Evolutionary conservation across 2,113 vertebrate species (phyloP).

Genomic region (Alethe diademata): DNA sequence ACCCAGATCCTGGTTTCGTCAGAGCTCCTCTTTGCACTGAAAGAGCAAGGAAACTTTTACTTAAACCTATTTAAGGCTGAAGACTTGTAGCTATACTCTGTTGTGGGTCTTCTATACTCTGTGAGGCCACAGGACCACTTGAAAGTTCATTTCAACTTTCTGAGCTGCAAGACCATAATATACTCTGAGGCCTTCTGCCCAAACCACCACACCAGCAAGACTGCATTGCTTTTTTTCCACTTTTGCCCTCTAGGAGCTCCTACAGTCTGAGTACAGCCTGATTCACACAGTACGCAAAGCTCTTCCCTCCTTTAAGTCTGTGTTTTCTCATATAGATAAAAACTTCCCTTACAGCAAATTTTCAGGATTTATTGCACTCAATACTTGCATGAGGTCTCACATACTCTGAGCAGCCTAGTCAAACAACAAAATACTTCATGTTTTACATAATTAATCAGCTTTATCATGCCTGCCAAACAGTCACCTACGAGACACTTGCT

Average conservation of each 20-base stretch:
- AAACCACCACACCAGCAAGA: not conserved
- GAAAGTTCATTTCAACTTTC: not conserved
- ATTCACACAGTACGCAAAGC: not conserved
- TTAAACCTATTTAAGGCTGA: not conserved
- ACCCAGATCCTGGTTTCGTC: not conserved
- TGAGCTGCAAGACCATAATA: not conserved
- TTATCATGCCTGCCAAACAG: not conserved
- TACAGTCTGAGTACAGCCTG: not conserved
- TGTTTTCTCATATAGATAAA: not conserved
- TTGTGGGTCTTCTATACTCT: not conserved
- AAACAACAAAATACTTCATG: not conserved
- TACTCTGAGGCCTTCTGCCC: not conserved
- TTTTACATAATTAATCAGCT: constrained; percentile 3
- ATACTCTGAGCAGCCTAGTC: not conserved
- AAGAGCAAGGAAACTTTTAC: not conserved
- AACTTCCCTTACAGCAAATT: not conserved
- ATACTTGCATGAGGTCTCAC: not conserved
- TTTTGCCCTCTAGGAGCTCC: not conserved
- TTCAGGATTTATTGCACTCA: not conserved
- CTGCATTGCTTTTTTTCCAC: not conserved
- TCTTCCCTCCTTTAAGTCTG: not conserved
- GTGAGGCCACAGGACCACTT: not conserved
- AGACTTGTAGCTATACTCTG: not conserved
- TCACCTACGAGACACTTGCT: not conserved
- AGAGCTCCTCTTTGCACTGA: not conserved